Evolutionary conservation across 1,140 invertebrate species (phyloP).

Genomic region (Telenomus remus): DNA sequence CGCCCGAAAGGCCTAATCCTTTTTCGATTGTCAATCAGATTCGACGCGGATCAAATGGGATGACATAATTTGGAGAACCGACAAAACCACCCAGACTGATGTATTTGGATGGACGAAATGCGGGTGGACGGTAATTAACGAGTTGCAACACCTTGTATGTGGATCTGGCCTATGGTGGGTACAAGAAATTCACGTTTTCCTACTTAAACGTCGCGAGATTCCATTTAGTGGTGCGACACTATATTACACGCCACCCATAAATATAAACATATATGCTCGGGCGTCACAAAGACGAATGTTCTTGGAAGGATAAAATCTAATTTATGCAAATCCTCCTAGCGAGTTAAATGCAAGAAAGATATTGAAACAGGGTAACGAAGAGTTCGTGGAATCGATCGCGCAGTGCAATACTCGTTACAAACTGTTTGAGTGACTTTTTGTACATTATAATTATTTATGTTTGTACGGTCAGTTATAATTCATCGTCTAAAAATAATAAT

Average conservation of each 20-base stretch:
- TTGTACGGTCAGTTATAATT: constrained; percentile 32
- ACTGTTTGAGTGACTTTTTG: constrained; percentile 44
- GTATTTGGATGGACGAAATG: not conserved
- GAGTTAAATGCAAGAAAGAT: constrained; percentile 64
- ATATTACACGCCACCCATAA: constrained; percentile 63
- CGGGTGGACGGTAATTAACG: constrained; percentile 22
- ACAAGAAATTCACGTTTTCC: constrained; percentile 19
- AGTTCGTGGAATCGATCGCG: constrained; percentile 71
- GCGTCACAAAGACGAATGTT: constrained; percentile 71
- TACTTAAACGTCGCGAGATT: constrained; percentile 51
- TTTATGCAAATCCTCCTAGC: constrained; percentile 74
- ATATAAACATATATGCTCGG: constrained; percentile 54
- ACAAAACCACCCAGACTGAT: not conserved
- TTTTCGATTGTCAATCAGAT: constrained; percentile 67
- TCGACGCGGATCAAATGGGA: constrained; percentile 53
- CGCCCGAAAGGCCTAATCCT: constrained; percentile 66
- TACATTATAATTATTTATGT: constrained; percentile 54
- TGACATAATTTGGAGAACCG: constrained; percentile 12
- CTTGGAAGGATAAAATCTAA: constrained; percentile 76
- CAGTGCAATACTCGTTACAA: constrained; percentile 49
- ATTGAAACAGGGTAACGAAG: constrained; percentile 63
- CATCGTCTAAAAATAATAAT: constrained; percentile 38
- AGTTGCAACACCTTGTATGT: constrained; percentile 30
- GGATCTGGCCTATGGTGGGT: constrained; percentile 23
- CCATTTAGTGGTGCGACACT: constrained; percentile 59